phyloP scores from a whole-genome alignment of 2,888 invertebrate species.

The Panzeria rudis region DNA sequence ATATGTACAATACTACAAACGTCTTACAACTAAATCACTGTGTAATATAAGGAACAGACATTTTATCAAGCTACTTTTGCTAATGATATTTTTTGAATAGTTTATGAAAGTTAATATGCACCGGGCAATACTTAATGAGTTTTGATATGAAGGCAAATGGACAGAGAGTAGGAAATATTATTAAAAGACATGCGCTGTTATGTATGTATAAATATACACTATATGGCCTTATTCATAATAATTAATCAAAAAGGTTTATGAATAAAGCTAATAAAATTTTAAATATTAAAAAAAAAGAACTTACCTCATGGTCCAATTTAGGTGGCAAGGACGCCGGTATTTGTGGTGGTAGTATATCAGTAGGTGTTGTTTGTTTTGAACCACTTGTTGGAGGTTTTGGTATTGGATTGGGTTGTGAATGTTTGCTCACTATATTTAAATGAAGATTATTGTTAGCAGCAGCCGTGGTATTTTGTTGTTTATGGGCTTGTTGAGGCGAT shows the following conservation, averaged over 20 bases:
- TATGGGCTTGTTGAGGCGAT: slow-evolving; percentile 72
- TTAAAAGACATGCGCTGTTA: slow-evolving; percentile 57
- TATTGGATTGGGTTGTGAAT: slow-evolving; percentile 77
- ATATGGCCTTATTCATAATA: background rate
- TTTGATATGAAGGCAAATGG: slow-evolving; percentile 15
- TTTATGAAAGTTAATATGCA: background rate
- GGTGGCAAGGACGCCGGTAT: slow-evolving; percentile 83
- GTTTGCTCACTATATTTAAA: slow-evolving; percentile 75
- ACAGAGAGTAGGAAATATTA: slow-evolving; percentile 23
- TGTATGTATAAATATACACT: background rate
- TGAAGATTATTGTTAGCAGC: slow-evolving; percentile 75
- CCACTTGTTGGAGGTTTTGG: slow-evolving; percentile 83
- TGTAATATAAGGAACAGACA: too few species aligned
- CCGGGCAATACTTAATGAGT: background rate
- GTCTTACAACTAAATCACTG: too few species aligned
- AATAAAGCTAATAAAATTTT: too few species aligned
- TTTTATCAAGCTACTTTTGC: background rate
- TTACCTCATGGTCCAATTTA: slow-evolving; percentile 86
- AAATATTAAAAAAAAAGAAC: too few species aligned
- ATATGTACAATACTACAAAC: too few species aligned
- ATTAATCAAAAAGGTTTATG: background rate
- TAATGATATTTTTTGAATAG: background rate
- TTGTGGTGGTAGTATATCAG: slow-evolving; percentile 84
- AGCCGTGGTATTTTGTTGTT: slow-evolving; percentile 50
- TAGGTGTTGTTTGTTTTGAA: slow-evolving; percentile 83